phyloP scores from a whole-genome alignment of 2,797 vertebrate genomes.

The Girardinus metallicus region DNA sequence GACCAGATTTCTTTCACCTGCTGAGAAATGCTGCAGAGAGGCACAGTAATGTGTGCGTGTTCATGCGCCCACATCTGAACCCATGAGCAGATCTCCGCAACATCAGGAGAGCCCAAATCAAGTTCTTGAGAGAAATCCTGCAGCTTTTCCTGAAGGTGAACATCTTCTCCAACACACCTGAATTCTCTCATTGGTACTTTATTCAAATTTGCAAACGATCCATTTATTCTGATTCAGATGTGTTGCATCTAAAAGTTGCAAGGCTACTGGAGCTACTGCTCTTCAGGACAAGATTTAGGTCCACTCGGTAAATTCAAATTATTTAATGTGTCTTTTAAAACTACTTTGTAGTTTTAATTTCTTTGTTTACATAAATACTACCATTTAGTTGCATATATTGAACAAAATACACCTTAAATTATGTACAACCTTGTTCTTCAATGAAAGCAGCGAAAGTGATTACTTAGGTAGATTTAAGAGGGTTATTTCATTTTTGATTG shows the following conservation, averaged over 20 bases:
- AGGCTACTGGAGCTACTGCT: neutral
- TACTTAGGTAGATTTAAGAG: neutral
- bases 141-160: neutral
- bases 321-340: neutral
- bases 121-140: neutral
- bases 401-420: neutral
- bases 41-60: too few species aligned
- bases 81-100: too few species aligned
- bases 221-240: neutral
- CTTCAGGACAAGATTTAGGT: neutral
- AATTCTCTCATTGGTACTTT: neutral
- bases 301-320: neutral
- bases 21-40: too few species aligned
- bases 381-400: neutral
- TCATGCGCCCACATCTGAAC: too few species aligned
- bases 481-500: conserved; percentile 5
- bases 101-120: neutral
- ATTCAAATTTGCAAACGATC: neutral
- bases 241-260: neutral
- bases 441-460: neutral
- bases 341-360: neutral
- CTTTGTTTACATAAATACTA: neutral
- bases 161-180: neutral
- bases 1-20: too few species aligned
- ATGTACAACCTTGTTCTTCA: neutral